These are phyloP conservation scores for Melinopterus prodromus DNA, from an alignment of 2,888 invertebrate species.

Conservation along the genomic window DNA sequence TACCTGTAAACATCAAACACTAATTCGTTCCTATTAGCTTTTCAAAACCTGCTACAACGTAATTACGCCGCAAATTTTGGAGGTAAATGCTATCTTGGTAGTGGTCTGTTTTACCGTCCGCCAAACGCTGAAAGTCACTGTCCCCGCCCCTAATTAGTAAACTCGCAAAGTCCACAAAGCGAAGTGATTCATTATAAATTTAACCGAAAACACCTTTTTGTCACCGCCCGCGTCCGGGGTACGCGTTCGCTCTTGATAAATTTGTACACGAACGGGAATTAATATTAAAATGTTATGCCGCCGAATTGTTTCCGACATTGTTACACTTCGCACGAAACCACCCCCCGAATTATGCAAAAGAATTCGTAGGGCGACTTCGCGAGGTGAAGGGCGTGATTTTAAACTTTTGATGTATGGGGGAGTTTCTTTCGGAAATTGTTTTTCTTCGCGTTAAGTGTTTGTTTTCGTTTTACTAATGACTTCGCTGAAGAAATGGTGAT, in stretches of 20 bases:
- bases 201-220: slow-evolving; percentile 4
- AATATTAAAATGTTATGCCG: neutral
- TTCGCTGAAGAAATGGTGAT: neutral
- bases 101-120: neutral
- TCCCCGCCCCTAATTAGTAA: neutral
- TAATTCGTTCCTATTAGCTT: neutral
- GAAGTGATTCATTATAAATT: neutral
- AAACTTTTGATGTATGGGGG: neutral
- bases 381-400: neutral
- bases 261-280: neutral
- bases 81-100: neutral
- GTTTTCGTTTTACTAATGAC: neutral
- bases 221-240: neutral
- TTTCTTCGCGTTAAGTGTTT: neutral
- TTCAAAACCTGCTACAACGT: neutral
- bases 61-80: neutral
- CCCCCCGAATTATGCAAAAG: neutral
- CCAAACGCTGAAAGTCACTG: too few relatives aligned
- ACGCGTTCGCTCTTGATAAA: neutral
- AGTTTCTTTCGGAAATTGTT: neutral
- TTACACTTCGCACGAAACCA: neutral
- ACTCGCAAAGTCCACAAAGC: neutral
- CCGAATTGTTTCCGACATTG: neutral
- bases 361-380: neutral
- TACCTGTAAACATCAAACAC: neutral